These are phyloP conservation scores for Edolisoma coerulescens DNA, from an alignment of 2,113 vertebrate genomes.

Conservation along the genomic window DNA sequence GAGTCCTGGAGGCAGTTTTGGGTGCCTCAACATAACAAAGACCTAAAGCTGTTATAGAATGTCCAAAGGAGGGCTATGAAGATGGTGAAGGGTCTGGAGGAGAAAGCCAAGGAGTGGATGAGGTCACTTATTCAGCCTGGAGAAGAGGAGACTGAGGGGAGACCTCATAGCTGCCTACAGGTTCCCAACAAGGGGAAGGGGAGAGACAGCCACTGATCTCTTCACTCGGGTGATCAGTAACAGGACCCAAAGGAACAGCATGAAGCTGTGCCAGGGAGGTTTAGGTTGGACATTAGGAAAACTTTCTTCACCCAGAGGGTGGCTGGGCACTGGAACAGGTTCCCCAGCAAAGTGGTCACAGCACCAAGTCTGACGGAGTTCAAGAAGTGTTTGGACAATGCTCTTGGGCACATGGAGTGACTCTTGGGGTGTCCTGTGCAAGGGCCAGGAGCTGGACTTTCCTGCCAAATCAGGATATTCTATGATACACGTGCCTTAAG, in stretches of 20 bases:
- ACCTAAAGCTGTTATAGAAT: not conserved
- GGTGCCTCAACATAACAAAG: not conserved
- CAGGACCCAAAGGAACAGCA: not conserved
- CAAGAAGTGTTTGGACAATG: not conserved
- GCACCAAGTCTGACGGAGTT: not conserved
- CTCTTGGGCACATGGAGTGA: not conserved
- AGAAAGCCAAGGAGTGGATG: not conserved
- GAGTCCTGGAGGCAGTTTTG: accelerated
- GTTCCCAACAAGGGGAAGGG: not conserved
- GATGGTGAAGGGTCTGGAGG: not conserved
- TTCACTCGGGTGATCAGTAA: accelerated
- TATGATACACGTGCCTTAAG: not conserved
- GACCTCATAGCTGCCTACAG: not conserved
- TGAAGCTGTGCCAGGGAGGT: not conserved
- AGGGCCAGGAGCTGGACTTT: not conserved
- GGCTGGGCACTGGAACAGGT: not conserved
- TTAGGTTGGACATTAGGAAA: not conserved
- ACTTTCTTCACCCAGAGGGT: not conserved
- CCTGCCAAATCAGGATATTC: not conserved
- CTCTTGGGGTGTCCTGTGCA: not conserved
- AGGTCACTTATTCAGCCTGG: not conserved
- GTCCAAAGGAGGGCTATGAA: not conserved
- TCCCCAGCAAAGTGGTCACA: not conserved
- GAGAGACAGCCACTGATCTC: not conserved
- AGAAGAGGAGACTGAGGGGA: not conserved